These are phyloP conservation scores for Lethenteron reissneri DNA, from an alignment of 2,113 vertebrate species.

Conservation along the genomic window DNA sequence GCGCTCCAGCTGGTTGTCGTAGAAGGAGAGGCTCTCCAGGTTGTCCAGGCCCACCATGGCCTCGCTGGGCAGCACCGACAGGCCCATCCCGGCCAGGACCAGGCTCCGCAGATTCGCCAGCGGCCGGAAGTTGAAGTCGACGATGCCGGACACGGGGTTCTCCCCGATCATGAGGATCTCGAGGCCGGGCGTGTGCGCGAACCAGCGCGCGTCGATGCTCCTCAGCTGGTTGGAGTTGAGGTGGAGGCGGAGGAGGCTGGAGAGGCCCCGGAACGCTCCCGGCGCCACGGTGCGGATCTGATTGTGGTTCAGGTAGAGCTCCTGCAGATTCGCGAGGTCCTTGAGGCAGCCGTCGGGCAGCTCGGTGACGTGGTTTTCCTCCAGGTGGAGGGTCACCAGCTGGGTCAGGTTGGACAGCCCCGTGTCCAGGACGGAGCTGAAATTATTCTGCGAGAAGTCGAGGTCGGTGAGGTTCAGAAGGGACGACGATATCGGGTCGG, in stretches of 20 bases:
- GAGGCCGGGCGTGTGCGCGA: slow-evolving; percentile 72
- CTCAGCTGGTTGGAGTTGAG: slow-evolving; percentile 81
- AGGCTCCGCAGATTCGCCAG: slow-evolving; percentile 63
- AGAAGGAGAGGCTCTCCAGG: slow-evolving; percentile 87
- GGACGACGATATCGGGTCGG: slow-evolving; percentile 52
- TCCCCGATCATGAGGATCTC: slow-evolving; percentile 98
- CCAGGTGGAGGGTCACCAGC: slow-evolving; percentile 78
- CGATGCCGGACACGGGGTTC: slow-evolving; percentile 72
- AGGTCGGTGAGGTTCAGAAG: slow-evolving; percentile 81
- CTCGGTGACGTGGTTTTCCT: slow-evolving; percentile 80
- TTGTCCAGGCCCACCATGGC: slow-evolving; percentile 86
- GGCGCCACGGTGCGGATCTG: slow-evolving; percentile 74
- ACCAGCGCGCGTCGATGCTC: slow-evolving; percentile 75
- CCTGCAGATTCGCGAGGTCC: slow-evolving; percentile 69
- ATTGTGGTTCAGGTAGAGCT: slow-evolving; percentile 96
- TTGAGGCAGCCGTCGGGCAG: slow-evolving; percentile 77
- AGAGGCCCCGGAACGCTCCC: slow-evolving; percentile 62
- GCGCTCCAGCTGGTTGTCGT: slow-evolving; percentile 62
- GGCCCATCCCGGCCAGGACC: slow-evolving; percentile 88
- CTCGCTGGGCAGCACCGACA: slow-evolving; percentile 74
- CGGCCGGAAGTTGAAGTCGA: slow-evolving; percentile 80
- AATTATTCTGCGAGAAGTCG: slow-evolving; percentile 93
- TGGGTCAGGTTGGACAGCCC: slow-evolving; percentile 72
- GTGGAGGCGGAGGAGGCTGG: slow-evolving; percentile 65
- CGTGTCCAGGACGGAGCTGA: slow-evolving; percentile 60